Evolutionary conservation across 2,797 vertebrate species (phyloP), one percentile per base, ranked within the genome.

Genomic region (Eulemur coronatus): DNA sequence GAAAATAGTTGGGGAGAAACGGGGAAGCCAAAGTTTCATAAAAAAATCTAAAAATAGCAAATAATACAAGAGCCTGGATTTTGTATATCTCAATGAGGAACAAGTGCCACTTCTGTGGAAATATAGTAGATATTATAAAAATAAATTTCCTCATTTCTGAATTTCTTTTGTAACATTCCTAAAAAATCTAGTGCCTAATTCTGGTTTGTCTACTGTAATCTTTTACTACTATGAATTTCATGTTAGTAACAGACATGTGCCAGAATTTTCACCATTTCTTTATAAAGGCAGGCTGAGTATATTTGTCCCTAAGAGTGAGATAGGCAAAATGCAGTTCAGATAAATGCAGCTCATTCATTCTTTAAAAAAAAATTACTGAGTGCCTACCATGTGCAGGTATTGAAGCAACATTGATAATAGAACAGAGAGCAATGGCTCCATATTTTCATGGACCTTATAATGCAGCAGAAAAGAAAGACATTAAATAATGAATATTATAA

Each of bases 1-100:
- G 38, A 85, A 48, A 87, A 81, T 80, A 90, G 59, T 35, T 28
- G 55, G 17, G 46, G 55, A 33, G 65, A 20, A 70, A 7, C 26
- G 4, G 22, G 30, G 26, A 91, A 70, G 17, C 20, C 10, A 63
- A 50, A 67, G 43, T 63, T 93, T 81, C 38, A 65, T 0, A 41
- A 22, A 50, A 93, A 96, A 90, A 85, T 79, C 55, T 76, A 93
- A 93, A 89, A 93, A 57, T 57, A 94, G 70, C 50, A 94, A 55
- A 55, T 95, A 43, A 81, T 26, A 63, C 43, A 48, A 55, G 0
- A 78, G 18, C 84, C 41, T 30, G 69, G 41, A 87, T 70, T 63
- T 78, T 91, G 15, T 82, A 41, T 59, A 81, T 81, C 30, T 33
- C 43, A 86, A 20, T 33, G 22, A 96, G 17, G 9, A n/a, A 75